These are phyloP conservation scores for Phataginus tetradactyla DNA, from an alignment of 2,797 vertebrate genomes.

Conservation along the genomic window DNA sequence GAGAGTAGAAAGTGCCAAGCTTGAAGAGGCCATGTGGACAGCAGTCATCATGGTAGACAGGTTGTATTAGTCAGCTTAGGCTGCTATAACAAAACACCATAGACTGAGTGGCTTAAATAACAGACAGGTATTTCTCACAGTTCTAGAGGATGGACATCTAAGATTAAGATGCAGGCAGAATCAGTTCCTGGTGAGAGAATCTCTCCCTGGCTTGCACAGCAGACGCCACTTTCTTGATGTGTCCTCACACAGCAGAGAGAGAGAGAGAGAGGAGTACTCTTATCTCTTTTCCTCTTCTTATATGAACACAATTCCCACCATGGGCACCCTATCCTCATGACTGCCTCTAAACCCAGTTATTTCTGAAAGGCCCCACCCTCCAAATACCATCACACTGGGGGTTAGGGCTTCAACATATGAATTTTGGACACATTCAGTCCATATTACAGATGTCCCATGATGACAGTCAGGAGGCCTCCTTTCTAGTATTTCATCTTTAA, in stretches of 20 bases:
- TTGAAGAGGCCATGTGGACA: not conserved
- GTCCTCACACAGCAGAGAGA: not conserved
- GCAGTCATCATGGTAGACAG: not conserved
- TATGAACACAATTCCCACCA: not conserved
- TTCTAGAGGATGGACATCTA: not conserved
- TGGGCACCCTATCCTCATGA: not conserved
- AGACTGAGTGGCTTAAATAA: not conserved
- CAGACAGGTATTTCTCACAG: not conserved
- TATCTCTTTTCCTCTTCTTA: not conserved
- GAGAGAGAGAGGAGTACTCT: rapidly evolving
- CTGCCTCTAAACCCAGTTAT: not conserved
- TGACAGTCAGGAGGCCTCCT: not conserved
- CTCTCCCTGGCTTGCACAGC: not conserved
- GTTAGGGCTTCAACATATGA: not conserved
- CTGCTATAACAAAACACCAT: not conserved
- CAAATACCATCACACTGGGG: not conserved
- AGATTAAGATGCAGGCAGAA: not conserved
- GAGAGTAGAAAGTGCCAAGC: not conserved
- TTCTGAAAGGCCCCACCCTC: not conserved
- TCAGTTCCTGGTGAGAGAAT: not conserved
- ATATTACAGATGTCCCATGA: not conserved
- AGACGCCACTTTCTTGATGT: not conserved
- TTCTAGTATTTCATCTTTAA: not conserved
- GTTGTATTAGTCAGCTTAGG: not conserved
- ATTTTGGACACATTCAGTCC: not conserved